Base-by-base conservation (phyloP, 1,140 invertebrate genomes). In the Rhysida immarginata region DNA sequence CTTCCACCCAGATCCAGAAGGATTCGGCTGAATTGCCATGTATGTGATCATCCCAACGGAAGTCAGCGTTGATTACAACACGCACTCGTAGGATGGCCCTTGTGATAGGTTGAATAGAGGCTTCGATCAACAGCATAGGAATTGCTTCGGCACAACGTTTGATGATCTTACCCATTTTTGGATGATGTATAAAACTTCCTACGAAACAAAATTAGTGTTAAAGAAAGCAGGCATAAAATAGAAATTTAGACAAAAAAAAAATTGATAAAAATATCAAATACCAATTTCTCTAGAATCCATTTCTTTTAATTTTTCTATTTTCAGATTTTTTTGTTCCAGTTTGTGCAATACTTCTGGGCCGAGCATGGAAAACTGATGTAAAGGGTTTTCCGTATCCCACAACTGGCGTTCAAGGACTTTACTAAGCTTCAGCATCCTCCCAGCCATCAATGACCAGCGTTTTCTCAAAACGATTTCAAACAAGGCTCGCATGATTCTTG, bases 1-100 rank as follows among this genome's bases (percentile, higher is more conserved):
- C 93, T 73, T 97, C 94, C 16, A 99, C 84, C 91, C 95, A 97
- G 51, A 99, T 81, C 88, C 92, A 98, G 71, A 96, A 99, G 1
- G 84, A 78, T 72, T 98, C 90, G 0, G 84, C 78, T 11, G 77
- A 80, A 68, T 83, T 85, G 0, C 94, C 92, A 68, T 97, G 92
- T 54, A 90, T 74, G 59, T 78, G 80, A 65, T 92, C 87, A 66
- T 90, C 89, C 91, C 92, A 96, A 46, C 74, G 79, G 68, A 99
- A 99, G 58, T 83, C 79, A 0, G 95, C 81, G 54, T 69, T 81
- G 11, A 99, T 82, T 44, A 76, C 78, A 14, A 98, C 75, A 44
- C 82, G 81, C 59, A 99, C 86, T 63, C 89, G 78, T 2, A 99
- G 72, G 21, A 99, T 86, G 1, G 85, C 88, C 55, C 87, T 77